Percentiles rank a stretch among this genome's conserved stretches.
Conservation (phyloP, 2,797 vertebrate genomes). For the Columba guinea region DNA sequence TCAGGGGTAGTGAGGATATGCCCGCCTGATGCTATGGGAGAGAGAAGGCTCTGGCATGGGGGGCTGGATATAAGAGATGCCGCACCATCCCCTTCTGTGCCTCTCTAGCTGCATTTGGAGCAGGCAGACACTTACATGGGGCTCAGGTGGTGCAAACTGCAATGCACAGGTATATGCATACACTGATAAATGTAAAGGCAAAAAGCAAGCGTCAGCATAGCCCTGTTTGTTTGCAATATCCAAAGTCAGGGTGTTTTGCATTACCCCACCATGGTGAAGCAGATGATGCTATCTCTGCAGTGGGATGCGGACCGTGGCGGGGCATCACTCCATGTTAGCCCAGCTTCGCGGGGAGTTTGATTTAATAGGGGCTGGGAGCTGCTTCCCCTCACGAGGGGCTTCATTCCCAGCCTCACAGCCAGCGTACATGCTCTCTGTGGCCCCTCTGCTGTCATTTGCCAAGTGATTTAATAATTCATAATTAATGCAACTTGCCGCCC, state of each 20-base stretch:
- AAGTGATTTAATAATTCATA: slow-evolving; percentile 23
- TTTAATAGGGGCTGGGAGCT: background rate
- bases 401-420: background rate
- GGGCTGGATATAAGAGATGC: background rate
- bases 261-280: background rate
- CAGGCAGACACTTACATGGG: background rate
- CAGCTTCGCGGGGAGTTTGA: background rate
- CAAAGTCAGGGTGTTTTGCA: background rate
- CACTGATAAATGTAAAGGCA: background rate
- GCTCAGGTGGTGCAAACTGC: background rate
- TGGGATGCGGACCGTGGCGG: background rate
- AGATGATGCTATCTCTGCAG: background rate
- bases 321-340: background rate
- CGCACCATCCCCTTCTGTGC: background rate
- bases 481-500: slow-evolving; percentile 26
- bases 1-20: background rate
- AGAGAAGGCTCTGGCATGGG: background rate
- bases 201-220: background rate
- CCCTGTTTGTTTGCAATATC: background rate
- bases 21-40: background rate
- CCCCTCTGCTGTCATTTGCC: slow-evolving; percentile 2
- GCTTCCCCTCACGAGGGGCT: background rate
- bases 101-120: background rate
- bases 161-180: background rate
- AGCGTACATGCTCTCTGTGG: background rate